A percentile compares a stretch with the other conserved stretches of the same genome.
Evolutionary conservation across 2,113 vertebrate genomes (phyloP).

Genomic region (Spilogale gracilis): DNA sequence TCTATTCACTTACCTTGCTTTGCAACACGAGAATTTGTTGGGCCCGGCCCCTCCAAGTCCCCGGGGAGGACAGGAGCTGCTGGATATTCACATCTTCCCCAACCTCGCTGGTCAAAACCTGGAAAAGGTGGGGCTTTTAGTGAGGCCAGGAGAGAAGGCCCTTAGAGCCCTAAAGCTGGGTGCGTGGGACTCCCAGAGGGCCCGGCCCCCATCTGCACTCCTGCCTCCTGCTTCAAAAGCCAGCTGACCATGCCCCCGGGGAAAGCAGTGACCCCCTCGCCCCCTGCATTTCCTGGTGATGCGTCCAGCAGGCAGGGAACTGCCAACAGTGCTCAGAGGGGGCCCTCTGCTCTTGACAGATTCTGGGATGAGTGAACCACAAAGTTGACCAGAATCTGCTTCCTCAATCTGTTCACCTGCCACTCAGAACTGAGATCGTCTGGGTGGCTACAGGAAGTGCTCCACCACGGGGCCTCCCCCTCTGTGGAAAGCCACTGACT

Average conservation of each 20-base stretch:
- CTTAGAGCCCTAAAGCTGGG: neutral
- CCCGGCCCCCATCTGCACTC: fast-evolving
- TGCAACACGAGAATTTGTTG: conserved; percentile 96
- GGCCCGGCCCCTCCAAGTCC: conserved; percentile 94
- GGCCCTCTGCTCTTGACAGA: neutral
- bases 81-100: conserved; percentile 94
- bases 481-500: neutral
- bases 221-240: neutral
- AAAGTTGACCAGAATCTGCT: neutral
- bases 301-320: neutral
- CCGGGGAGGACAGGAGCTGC: conserved; percentile 88
- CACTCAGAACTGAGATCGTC: neutral
- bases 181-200: fast-evolving
- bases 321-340: too few species aligned
- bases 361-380: neutral
- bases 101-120: conserved; percentile 94
- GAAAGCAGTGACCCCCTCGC: neutral
- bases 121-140: neutral
- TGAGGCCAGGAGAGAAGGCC: neutral
- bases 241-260: fast-evolving
- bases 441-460: neutral
- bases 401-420: neutral
- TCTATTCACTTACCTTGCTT: conserved; percentile 89
- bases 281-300: neutral
- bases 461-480: neutral